Base-by-base conservation (phyloP, 2,888 invertebrate species). In the Cephalotes varians region DNA sequence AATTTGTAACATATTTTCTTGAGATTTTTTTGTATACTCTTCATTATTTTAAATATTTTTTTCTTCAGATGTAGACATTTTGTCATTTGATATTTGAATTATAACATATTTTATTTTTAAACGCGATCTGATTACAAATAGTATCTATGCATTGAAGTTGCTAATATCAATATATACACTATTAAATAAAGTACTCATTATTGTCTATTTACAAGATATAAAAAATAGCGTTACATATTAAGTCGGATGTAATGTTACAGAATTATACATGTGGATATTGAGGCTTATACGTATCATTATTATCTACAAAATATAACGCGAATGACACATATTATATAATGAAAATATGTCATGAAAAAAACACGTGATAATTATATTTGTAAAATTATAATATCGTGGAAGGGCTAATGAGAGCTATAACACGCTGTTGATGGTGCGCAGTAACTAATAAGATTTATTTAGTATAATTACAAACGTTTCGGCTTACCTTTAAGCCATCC, bases 211-310 rank as follows among this genome's bases (percentile, higher is more conserved):
- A 12, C 21, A 21, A 21, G 21, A 69, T 51, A 5, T 6, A 56
- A 40, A 72, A n/a, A 72, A 40, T 28, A 56, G 6, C 34, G 31
- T 34, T 3, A 37, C 37, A 1, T 37, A 37, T 54, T 37, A 28
- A 72, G 25, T 69, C 21, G 51, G 21, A 51, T 28, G 31, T 10
- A 21, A 21, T 34, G 9, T 69, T 69, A 51, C 37, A 15, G 49
- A 49, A 18, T 69, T 69, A 18, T 34, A 21, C 51, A 54, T 21
- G 51, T 21, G 51, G 69, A 51, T 69, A 56, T 40, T 25, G n/a
- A n/a, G n/a, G n/a, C n/a, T 54, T 18, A 1, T 12, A 28, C 28
- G 12, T 10, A 25, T 71, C 56, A 37, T 56, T 40, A 40, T 54
- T 25, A 12, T 12, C 6, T 28, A 28, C 28, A 40, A 28, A 56